These are phyloP conservation scores for Lepidochitona cinerea DNA, from an alignment of 2,888 invertebrate species.

Conservation along the genomic window DNA sequence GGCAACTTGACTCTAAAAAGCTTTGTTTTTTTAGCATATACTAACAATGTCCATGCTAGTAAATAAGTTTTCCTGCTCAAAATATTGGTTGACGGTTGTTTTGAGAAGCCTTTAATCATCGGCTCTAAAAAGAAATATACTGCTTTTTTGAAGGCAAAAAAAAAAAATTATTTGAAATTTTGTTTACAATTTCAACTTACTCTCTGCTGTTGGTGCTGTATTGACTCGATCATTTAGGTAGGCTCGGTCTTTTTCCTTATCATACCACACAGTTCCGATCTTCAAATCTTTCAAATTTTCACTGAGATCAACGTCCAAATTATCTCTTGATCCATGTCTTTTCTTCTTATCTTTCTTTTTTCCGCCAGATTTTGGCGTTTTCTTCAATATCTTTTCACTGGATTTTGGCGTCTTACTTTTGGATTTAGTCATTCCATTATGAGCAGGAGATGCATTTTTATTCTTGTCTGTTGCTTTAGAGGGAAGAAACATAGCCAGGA, in stretches of 20 bases:
- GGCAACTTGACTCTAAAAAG: too few species aligned
- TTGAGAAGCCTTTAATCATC: too few species aligned
- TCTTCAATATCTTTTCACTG: conserved; percentile 24
- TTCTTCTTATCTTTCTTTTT: conserved; percentile 50
- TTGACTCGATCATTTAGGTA: conserved; percentile 11
- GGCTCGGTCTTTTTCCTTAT: conserved; percentile 20
- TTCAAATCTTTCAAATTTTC: conserved; percentile 50
- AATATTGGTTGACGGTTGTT: too few species aligned
- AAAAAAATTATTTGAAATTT: background rate
- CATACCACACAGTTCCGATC: conserved; percentile 45
- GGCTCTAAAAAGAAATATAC: too few species aligned
- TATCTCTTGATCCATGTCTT: conserved; percentile 20
- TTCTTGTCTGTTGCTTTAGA: conserved; percentile 55
- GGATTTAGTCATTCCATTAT: conserved; percentile 45
- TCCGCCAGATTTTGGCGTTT: conserved; percentile 43
- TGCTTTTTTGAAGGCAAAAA: background rate
- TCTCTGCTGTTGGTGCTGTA: conserved; percentile 64
- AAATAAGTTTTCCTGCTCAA: too few species aligned
- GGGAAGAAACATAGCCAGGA: conserved; percentile 50
- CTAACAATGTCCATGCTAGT: too few species aligned
- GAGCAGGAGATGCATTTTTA: conserved; percentile 49
- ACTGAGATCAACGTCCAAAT: conserved; percentile 28
- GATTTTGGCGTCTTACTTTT: conserved; percentile 53
- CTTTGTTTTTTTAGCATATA: too few species aligned
- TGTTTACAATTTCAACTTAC: conserved; percentile 54